Conservation (phyloP, 2,113 vertebrate genomes). For the Anas platyrhynchos region DNA sequence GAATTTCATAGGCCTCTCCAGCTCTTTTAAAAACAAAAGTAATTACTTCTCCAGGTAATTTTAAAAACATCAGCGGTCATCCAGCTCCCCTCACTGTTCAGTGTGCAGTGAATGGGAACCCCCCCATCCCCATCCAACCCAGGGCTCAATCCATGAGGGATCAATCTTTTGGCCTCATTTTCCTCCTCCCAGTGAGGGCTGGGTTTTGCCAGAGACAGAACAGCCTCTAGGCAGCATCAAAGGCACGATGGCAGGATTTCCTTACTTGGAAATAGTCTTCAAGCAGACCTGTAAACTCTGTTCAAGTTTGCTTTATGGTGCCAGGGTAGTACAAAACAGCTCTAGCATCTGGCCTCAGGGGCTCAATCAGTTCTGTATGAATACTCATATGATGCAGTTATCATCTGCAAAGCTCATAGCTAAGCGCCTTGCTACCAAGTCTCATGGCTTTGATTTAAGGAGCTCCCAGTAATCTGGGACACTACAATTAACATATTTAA, state of each 20-base stretch:
- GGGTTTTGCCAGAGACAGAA: not conserved
- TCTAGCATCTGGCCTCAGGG: conserved; percentile 59
- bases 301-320: conserved; percentile 19
- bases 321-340: conserved; percentile 54
- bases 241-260: not conserved
- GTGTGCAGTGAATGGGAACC: not conserved
- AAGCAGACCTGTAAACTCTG: conserved; percentile 12
- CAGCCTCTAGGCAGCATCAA: not conserved
- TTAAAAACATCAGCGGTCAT: not conserved
- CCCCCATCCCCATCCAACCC: not conserved
- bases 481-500: conserved; percentile 72
- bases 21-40: not conserved
- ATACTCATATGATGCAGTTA: conserved; percentile 64
- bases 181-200: not conserved
- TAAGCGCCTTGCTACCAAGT: conserved; percentile 53
- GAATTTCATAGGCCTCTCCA: not conserved
- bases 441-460: conserved; percentile 66
- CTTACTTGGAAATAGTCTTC: not conserved
- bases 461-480: conserved; percentile 65
- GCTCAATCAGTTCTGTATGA: conserved; percentile 67
- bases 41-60: not conserved
- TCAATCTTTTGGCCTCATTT: not conserved
- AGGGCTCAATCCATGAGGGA: not conserved
- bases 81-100: not conserved
- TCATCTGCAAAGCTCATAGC: conserved; percentile 54